Evolutionary conservation across 2,797 vertebrate species (phyloP).

Genomic region (Mus minutoides): DNA sequence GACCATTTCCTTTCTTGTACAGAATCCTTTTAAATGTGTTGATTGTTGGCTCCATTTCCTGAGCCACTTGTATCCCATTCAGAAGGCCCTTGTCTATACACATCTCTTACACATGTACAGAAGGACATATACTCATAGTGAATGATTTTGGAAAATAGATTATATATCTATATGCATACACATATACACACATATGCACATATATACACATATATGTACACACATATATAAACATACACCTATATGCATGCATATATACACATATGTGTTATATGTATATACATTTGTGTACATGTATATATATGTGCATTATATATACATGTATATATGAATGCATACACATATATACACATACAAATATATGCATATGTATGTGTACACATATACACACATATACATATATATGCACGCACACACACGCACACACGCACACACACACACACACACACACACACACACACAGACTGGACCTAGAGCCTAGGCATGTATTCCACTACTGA

Average conservation of each 20-base stretch:
- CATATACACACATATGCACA: background rate
- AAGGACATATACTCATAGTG: background rate
- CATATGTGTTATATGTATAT: background rate
- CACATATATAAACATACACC: background rate
- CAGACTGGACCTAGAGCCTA: background rate
- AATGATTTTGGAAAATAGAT: slow-evolving; percentile 31
- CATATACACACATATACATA: background rate
- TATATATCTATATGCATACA: background rate
- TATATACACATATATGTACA: too few species aligned
- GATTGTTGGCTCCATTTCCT: background rate
- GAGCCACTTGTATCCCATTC: background rate
- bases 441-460: too few species aligned
- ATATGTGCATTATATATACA: too few species aligned
- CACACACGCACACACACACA: rapidly evolving
- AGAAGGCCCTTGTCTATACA: background rate
- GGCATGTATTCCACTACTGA: background rate
- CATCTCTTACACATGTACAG: background rate
- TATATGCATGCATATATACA: background rate
- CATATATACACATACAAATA: background rate
- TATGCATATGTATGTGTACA: background rate
- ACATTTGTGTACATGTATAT: background rate
- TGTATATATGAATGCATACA: background rate
- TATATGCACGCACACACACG: background rate
- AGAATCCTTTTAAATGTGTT: background rate
- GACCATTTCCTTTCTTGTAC: background rate